Conservation (phyloP, 2,113 vertebrate genomes). For the Stigmatopora nigra region DNA sequence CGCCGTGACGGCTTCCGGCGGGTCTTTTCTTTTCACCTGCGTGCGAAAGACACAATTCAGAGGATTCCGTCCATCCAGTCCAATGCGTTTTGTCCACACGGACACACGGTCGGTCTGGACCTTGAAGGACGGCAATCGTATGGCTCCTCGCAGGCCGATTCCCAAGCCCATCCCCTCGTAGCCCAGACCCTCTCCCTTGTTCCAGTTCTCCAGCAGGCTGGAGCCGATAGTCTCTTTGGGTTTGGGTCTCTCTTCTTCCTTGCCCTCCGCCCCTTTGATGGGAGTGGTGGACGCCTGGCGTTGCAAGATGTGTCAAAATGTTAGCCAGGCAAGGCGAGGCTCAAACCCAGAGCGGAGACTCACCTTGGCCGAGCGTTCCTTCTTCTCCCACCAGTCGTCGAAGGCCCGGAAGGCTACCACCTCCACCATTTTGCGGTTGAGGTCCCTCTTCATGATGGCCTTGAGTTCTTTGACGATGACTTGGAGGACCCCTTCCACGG, state of each 20-base stretch:
- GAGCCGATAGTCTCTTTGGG: slow-evolving; percentile 85
- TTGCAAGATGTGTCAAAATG: no score
- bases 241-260: slow-evolving; percentile 88
- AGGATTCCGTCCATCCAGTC: no score
- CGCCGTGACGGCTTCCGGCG: slow-evolving; percentile 77
- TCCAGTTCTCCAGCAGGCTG: slow-evolving; percentile 90
- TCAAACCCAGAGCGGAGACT: no score
- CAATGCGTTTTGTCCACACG: no score
- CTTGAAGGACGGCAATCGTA: slow-evolving; percentile 95
- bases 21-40: slow-evolving; percentile 96
- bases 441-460: slow-evolving; percentile 97
- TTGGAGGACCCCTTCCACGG: slow-evolving; percentile 87
- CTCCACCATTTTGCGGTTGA: slow-evolving; percentile 98
- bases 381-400: slow-evolving; percentile 98
- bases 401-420: slow-evolving; percentile 96
- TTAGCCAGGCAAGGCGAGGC: no score
- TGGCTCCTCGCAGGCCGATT: slow-evolving; percentile 87
- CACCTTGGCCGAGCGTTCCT: slow-evolving; percentile 92
- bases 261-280: slow-evolving; percentile 83
- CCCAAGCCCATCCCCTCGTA: slow-evolving; percentile 90
- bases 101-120: slow-evolving; percentile 55
- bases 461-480: slow-evolving; percentile 98
- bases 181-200: slow-evolving; percentile 89
- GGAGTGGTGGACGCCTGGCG: slow-evolving; percentile 86
- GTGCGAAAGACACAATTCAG: slow-evolving; percentile 13